Percentiles rank a stretch among this genome's conserved stretches.
Evolutionary conservation across 2,797 vertebrate genomes (phyloP).

Genomic region (Ciconia nigra): DNA sequence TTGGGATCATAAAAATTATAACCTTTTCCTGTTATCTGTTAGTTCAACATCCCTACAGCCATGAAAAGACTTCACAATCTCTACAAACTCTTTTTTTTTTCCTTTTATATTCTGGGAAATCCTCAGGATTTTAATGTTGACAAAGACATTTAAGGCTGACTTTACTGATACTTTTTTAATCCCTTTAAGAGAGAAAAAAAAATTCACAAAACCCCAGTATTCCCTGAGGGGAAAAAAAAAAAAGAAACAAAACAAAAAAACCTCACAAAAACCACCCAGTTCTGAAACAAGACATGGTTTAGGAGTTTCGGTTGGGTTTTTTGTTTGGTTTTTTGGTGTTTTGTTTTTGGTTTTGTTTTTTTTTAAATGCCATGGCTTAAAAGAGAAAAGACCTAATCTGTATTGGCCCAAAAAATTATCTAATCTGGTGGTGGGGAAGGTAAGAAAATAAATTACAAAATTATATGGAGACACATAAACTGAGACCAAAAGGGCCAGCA

Average conservation of each 20-base stretch:
- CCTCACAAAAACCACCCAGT: not conserved
- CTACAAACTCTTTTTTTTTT: not conserved
- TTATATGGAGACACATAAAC: not conserved
- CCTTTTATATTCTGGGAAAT: not conserved
- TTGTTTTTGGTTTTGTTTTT: not conserved
- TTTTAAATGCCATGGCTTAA: not conserved
- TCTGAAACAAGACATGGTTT: not conserved
- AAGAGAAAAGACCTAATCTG: not conserved
- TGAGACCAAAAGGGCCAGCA: not conserved
- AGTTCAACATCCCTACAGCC: not conserved
- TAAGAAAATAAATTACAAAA: not conserved
- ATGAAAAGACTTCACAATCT: not conserved
- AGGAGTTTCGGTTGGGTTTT: too few relatives aligned
- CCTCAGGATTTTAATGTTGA: not conserved
- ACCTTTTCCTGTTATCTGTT: not conserved
- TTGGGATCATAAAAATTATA: not conserved
- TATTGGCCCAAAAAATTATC: not conserved
- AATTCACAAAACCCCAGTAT: not conserved
- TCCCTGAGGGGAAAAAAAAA: not conserved
- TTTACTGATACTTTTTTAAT: not conserved
- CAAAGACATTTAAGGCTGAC: not conserved
- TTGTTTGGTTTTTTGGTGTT: not conserved
- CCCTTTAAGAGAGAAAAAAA: not conserved
- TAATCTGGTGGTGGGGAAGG: not conserved
- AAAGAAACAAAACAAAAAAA: not conserved